A percentile compares a stretch with the other conserved stretches of the same genome.
Conservation (phyloP, 2,113 vertebrate species). For the Colistium nudipinnis region DNA sequence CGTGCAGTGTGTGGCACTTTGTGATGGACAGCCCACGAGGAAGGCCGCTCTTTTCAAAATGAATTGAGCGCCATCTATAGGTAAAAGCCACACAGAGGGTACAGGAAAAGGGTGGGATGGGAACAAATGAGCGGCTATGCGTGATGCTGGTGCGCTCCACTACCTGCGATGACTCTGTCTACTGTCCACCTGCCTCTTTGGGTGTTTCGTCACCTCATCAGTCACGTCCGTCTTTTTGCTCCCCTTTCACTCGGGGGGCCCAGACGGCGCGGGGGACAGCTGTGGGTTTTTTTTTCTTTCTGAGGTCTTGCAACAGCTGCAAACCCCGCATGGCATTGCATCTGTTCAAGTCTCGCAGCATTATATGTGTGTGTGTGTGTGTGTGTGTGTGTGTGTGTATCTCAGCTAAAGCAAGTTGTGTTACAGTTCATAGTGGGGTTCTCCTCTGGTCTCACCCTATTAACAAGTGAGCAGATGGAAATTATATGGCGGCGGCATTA, state of each 20-base stretch:
- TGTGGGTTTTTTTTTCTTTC: slow-evolving; percentile 65
- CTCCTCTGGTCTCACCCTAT: slow-evolving; percentile 60
- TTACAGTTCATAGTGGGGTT: slow-evolving; percentile 45
- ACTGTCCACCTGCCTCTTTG: slow-evolving; percentile 39
- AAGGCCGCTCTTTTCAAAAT: slow-evolving; percentile 46
- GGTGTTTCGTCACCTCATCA: slow-evolving; percentile 56
- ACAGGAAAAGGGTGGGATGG: background rate
- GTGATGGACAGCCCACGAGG: slow-evolving; percentile 64
- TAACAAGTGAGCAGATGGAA: slow-evolving; percentile 67
- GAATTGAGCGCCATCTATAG: slow-evolving; percentile 76
- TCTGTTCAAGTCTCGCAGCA: slow-evolving; percentile 57
- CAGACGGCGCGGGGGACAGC: slow-evolving; percentile 62
- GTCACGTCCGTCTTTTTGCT: slow-evolving; percentile 50
- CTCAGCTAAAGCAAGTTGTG: slow-evolving; percentile 39
- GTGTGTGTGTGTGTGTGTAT: too few relatives aligned
- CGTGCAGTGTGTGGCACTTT: slow-evolving; percentile 56
- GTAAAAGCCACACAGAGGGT: background rate
- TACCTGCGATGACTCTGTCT: slow-evolving; percentile 51
- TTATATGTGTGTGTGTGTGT: too few relatives aligned
- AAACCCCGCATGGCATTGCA: slow-evolving; percentile 67
- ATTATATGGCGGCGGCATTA: slow-evolving; percentile 44
- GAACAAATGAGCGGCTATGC: slow-evolving; percentile 8
- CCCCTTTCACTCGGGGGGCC: slow-evolving; percentile 42
- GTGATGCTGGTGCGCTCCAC: background rate
- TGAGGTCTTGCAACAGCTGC: slow-evolving; percentile 69